Conservation (phyloP, 2,113 vertebrate species). For the Tautogolabrus adspersus region DNA sequence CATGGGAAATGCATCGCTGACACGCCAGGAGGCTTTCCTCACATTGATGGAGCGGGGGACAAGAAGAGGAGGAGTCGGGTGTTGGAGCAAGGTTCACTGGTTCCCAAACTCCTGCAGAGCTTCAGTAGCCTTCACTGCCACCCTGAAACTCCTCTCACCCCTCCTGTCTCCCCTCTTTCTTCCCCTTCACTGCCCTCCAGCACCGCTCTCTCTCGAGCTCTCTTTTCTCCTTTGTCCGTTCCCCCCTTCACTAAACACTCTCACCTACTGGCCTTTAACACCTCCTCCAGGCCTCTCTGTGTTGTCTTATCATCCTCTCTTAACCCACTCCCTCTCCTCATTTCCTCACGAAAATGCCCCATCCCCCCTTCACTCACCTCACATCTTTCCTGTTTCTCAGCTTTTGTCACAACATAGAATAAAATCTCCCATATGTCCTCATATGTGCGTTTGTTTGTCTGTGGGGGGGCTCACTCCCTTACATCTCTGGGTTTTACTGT, state of each 20-base stretch:
- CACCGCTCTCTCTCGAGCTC: slow-evolving; percentile 40
- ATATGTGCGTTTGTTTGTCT: slow-evolving; percentile 7
- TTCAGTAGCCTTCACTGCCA: slow-evolving; percentile 74
- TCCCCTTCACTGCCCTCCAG: slow-evolving; percentile 69
- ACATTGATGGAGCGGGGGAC: slow-evolving; percentile 70
- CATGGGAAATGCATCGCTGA: slow-evolving; percentile 72
- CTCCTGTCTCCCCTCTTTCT: slow-evolving; percentile 70
- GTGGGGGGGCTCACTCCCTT: slow-evolving; percentile 10
- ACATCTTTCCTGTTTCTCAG: slow-evolving; percentile 36
- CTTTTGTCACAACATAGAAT: slow-evolving; percentile 29
- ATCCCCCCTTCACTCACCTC: neutral
- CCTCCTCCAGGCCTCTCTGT: slow-evolving; percentile 47
- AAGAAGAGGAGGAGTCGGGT: slow-evolving; percentile 40
- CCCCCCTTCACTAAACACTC: slow-evolving; percentile 33
- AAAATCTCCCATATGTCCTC: slow-evolving; percentile 21
- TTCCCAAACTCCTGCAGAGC: slow-evolving; percentile 81
- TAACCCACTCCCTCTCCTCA: neutral
- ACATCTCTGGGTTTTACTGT: slow-evolving; percentile 66
- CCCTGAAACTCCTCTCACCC: slow-evolving; percentile 69
- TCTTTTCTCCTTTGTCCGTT: slow-evolving; percentile 41
- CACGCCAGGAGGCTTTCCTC: slow-evolving; percentile 77
- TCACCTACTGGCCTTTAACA: slow-evolving; percentile 66
- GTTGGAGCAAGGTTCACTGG: slow-evolving; percentile 71
- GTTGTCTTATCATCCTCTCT: slow-evolving; percentile 41
- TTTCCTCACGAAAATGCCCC: slow-evolving; percentile 3